These are phyloP conservation scores for Aplochiton taeniatus DNA, from an alignment of 2,797 vertebrate genomes.

Conservation along the genomic window DNA sequence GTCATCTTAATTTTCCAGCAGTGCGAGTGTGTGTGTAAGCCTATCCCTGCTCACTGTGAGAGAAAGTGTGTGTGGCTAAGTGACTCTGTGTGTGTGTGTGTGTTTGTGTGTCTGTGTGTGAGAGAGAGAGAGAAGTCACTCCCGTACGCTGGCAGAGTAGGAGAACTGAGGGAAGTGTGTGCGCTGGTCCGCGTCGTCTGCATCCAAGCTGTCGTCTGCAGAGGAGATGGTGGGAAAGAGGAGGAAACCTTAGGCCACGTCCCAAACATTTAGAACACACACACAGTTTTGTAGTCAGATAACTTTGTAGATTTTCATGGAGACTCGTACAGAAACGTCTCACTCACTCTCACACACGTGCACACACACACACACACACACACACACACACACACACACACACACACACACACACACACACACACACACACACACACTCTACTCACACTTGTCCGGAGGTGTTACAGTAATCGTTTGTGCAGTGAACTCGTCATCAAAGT, in stretches of 20 bases:
- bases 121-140: slow-evolving; percentile 71
- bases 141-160: slow-evolving; percentile 90
- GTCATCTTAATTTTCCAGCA: slow-evolving; percentile 63
- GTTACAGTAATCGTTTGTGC: slow-evolving; percentile 94
- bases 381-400: neutral
- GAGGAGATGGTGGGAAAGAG: slow-evolving; percentile 2
- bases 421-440: neutral
- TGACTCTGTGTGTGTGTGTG: slow-evolving; percentile 58
- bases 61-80: slow-evolving; percentile 67
- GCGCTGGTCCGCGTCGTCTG: slow-evolving; percentile 84
- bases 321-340: neutral
- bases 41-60: slow-evolving; percentile 45
- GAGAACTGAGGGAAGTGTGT: slow-evolving; percentile 95
- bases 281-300: neutral
- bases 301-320: too few relatives aligned
- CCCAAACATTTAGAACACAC: slow-evolving; percentile 16
- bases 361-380: neutral
- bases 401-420: neutral
- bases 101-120: slow-evolving; percentile 11
- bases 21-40: slow-evolving; percentile 50
- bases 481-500: slow-evolving; percentile 95
- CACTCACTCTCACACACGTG: too few relatives aligned
- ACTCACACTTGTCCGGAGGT: slow-evolving; percentile 93
- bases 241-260: neutral
- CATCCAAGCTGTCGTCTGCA: slow-evolving; percentile 87